Evolutionary conservation across 2,888 invertebrate genomes (phyloP).

Genomic region (Fragum fragum): DNA sequence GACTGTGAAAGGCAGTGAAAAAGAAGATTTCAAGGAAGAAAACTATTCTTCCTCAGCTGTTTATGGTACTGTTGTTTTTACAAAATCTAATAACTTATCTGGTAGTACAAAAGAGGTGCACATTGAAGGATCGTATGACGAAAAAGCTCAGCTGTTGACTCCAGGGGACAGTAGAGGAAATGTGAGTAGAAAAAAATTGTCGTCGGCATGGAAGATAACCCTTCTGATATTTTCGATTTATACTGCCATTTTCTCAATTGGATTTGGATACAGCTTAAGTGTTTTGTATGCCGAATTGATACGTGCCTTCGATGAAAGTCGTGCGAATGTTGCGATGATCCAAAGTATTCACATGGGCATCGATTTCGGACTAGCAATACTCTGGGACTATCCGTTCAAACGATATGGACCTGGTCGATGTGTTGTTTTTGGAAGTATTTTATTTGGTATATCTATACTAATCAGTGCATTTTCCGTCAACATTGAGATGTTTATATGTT

Average conservation of each 20-base stretch:
- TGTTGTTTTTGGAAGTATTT: constrained; percentile 7
- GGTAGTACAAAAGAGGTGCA: background rate
- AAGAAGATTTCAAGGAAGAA: no score
- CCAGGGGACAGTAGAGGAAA: background rate
- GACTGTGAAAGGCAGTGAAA: no score
- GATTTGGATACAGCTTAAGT: constrained; percentile 37
- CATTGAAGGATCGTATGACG: background rate
- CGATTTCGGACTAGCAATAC: background rate
- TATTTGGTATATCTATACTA: constrained; percentile 13
- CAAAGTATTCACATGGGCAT: constrained; percentile 27
- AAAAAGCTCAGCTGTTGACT: background rate
- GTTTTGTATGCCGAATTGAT: constrained; percentile 37
- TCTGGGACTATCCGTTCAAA: constrained; percentile 28
- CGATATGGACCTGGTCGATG: constrained; percentile 26
- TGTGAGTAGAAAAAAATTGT: background rate
- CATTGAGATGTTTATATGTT: constrained; percentile 23
- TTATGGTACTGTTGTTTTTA: background rate
- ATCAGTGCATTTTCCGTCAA: constrained; percentile 17
- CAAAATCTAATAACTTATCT: background rate
- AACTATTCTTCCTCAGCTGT: background rate
- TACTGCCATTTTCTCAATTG: constrained; percentile 17
- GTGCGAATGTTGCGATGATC: constrained; percentile 26
- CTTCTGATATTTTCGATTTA: background rate
- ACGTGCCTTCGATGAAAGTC: constrained; percentile 24
- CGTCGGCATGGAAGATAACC: background rate